Evolutionary conservation across 2,888 invertebrate species (phyloP), one percentile per base, ranked within the genome.

Genomic region (Lasius fuliginosus): DNA sequence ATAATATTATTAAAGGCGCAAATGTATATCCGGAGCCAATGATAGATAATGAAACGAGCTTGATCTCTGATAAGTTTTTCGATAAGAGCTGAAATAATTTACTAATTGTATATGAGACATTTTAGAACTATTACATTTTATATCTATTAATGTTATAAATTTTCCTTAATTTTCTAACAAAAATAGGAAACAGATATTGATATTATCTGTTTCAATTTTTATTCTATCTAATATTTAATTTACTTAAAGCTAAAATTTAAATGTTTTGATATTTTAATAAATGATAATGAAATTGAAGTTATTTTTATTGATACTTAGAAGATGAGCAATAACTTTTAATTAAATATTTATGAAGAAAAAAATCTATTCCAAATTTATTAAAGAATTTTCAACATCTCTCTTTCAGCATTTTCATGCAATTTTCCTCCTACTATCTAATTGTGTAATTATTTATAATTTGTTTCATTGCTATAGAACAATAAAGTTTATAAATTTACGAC

Each of bases 401-500:
- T 46, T 46, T 46, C 18, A 49, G 53, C 5, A 53, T 53, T 53
- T 53, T 53, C 2, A 53, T 53, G n/a, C 23, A 5, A 11, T 23
- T 58, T 58, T 23, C 5, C 3, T 23, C 27, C 0, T 56, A 11
- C 56, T 58, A 58, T 27, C 3, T 15, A 5, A 56, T 40, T n/a
- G 18, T 53, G 8, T 53, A 53, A n/a, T n/a, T 49, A 36, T 36
- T 36, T 36, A 36, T 36, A 49, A 6, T 1, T 9, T 40, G 1
- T 11, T 23, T 98, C 18, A 96, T 99, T 42, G 18, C 27, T 62
- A 46, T 9, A 36, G 3, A 18, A 64, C 11, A 53, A 53, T 53
- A n/a, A 53, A 73, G 1, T 64, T 76, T 18, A 9, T 58, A 42
- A 77, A 5, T 58, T 77, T 56, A 23, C 18, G 56, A 56, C 60